These are phyloP conservation scores for Poeciliopsis turneri DNA, from an alignment of 2,797 vertebrate species.

Conservation along the genomic window DNA sequence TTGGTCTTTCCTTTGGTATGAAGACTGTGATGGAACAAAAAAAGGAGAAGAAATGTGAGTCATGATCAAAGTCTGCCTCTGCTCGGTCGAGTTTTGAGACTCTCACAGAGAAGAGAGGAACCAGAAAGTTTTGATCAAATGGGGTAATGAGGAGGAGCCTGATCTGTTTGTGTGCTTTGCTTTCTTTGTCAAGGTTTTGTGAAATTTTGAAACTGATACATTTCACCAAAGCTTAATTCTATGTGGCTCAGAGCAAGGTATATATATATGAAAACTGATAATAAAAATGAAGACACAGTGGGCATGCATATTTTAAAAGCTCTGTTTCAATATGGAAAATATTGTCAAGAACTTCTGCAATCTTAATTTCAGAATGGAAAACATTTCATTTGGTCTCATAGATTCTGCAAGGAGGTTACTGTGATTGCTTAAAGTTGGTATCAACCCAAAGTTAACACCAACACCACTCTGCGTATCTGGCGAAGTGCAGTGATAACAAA, in stretches of 20 bases:
- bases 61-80: not conserved
- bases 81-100: not conserved
- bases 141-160: not conserved
- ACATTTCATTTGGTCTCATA: not conserved
- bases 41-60: not conserved
- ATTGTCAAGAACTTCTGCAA: not conserved
- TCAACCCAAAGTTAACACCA: not conserved
- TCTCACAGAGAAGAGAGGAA: not conserved
- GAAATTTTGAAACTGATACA: not conserved
- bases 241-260: not conserved
- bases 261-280: not conserved
- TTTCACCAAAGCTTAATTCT: not conserved
- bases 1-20: not conserved
- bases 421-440: not conserved
- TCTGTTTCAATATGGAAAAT: not conserved
- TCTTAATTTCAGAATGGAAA: not conserved
- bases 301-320: not conserved
- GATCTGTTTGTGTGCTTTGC: not conserved
- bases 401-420: not conserved
- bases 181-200: not conserved
- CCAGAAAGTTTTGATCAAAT: not conserved
- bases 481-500: not conserved
- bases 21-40: not conserved
- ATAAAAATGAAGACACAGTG: not conserved
- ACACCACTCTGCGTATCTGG: not conserved